Evolutionary conservation across 2,113 vertebrate species (phyloP), one percentile per base, ranked within the genome.

Genomic region (Seriola rivoliana): DNA sequence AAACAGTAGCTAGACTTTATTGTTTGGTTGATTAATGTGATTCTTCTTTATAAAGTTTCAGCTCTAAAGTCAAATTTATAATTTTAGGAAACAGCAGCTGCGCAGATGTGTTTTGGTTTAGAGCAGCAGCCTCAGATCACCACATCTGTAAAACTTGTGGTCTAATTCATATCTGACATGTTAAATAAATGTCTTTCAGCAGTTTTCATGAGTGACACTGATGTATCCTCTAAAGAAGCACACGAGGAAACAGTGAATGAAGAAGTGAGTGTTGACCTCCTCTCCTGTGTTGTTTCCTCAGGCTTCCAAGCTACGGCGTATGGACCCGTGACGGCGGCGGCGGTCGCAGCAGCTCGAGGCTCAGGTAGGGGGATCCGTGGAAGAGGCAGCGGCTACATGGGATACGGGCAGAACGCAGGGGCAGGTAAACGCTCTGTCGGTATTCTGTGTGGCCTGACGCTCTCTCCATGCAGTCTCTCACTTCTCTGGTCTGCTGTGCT

Each of bases 351-450:
- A 25, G 96, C 97, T 1, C 95, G 97, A 93, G 96, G 96, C 95
- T 97, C 97, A 98, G 97, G 97, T 97, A 97, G 96, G 97, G 93
- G 92, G 90, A 90, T 93, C 94, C 92, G 82, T 71, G 95, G 95
- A 96, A 93, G 95, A 95, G 88, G 92, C 48, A 50, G 75, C 86
- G 71, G 88, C 90, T 93, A 93, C 91, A 88, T 90, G 93, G 95
- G 95, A 93, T 57, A 76, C 23, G 38, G 25, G 50, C 63, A 67
- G 74, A 67, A 75, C n/a, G 29, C 72, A 55, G 60, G 60, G 95
- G 92, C 96, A 96, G 96, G 94, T 95, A 95, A 96, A 95, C 92
- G 93, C 95, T 96, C 95, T 95, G 96, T 93, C 87, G 90, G 93
- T 93, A 94, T 94, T 96, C 96, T 95, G 88, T 96, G 96, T 96